Conservation (phyloP, 1,140 invertebrate species). For the Streblospio benedicti region DNA sequence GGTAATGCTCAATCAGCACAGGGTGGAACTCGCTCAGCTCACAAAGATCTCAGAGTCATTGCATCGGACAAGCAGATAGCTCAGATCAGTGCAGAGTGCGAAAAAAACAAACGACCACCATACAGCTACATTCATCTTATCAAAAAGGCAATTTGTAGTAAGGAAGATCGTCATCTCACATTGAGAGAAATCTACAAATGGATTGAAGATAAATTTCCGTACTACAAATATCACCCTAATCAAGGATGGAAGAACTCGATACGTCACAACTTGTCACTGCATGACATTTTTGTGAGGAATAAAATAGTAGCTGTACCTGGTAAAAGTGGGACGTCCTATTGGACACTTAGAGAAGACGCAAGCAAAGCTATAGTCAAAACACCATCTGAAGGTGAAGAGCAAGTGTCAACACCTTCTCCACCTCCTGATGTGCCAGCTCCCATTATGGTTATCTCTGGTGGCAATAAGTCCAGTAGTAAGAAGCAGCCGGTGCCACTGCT, state of each 20-base stretch:
- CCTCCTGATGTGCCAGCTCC: too few relatives aligned
- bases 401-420: too few relatives aligned
- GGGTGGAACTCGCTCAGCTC: too few relatives aligned
- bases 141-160: constrained; percentile 15
- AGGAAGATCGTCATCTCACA: constrained; percentile 10
- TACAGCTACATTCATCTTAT: constrained; percentile 18
- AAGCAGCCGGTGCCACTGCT: constrained; percentile 2
- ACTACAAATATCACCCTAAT: constrained; percentile 13
- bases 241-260: constrained; percentile 35
- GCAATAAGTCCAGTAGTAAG: not conserved
- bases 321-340: constrained; percentile 31
- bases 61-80: too few relatives aligned
- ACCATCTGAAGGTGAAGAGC: too few relatives aligned
- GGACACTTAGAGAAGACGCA: constrained; percentile 25
- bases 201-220: constrained; percentile 18
- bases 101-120: not conserved
- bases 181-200: constrained; percentile 19
- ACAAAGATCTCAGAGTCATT: too few relatives aligned
- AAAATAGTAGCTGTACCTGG: constrained; percentile 18
- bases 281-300: constrained; percentile 39
- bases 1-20: too few relatives aligned
- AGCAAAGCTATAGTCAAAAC: too few relatives aligned
- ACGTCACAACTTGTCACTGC: constrained; percentile 39
- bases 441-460: not conserved
- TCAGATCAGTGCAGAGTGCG: not conserved